phyloP scores from a whole-genome alignment of 2,888 invertebrate species.

The Orchesella flavescens region DNA sequence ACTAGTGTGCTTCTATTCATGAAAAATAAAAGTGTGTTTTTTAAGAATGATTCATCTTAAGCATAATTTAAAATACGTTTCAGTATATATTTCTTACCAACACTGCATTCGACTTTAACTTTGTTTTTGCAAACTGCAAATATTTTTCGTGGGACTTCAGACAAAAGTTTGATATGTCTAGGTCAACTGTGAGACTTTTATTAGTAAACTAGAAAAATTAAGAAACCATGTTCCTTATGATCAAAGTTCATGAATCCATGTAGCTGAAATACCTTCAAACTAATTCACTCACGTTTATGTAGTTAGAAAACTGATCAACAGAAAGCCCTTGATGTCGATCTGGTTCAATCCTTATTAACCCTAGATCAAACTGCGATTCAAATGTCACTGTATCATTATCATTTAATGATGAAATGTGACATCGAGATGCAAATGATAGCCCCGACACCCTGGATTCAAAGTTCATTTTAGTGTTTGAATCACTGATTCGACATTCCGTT shows the following conservation, averaged over 20 bases:
- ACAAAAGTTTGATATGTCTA: constrained; percentile 70
- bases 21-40: not conserved
- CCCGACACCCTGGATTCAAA: constrained; percentile 71
- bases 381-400: constrained; percentile 67
- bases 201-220: constrained; percentile 64
- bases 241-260: not conserved
- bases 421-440: constrained; percentile 70
- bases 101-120: constrained; percentile 68
- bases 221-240: constrained; percentile 2
- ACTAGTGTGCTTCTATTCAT: constrained; percentile 51
- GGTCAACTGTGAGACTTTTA: constrained; percentile 68
- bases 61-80: no score
- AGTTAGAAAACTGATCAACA: constrained; percentile 72
- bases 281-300: constrained; percentile 67
- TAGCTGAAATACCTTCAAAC: not conserved
- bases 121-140: constrained; percentile 70
- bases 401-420: constrained; percentile 66
- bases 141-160: constrained; percentile 69
- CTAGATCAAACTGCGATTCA: constrained; percentile 71
- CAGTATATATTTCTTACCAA: constrained; percentile 65
- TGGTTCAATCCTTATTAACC: constrained; percentile 71
- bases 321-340: constrained; percentile 71
- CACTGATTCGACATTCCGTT: constrained; percentile 71
- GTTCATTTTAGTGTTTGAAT: constrained; percentile 67
- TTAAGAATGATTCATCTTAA: no score